Evolutionary conservation across 2,888 invertebrate genomes (phyloP).

Genomic region (Pseudoips prasinana): DNA sequence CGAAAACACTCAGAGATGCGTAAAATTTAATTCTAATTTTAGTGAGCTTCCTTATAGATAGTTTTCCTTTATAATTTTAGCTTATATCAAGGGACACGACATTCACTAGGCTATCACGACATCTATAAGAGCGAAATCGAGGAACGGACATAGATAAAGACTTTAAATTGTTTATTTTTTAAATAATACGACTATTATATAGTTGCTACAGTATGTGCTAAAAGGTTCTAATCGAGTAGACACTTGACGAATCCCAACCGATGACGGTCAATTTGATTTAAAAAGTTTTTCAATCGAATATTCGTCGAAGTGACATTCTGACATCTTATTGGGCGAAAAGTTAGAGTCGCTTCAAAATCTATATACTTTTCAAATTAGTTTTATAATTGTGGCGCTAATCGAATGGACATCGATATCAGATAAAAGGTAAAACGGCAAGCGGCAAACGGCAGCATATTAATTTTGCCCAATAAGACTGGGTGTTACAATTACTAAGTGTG

Average conservation of each 20-base stretch:
- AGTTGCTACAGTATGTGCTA: constrained; percentile 55
- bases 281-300: constrained; percentile 27
- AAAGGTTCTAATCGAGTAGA: constrained; percentile 41
- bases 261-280: constrained; percentile 24
- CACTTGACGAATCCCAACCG: constrained; percentile 32
- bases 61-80: constrained; percentile 45
- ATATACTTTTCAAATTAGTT: constrained; percentile 17
- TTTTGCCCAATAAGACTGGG: constrained; percentile 41
- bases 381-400: too few species aligned
- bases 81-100: constrained; percentile 69
- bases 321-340: constrained; percentile 32
- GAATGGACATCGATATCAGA: constrained; percentile 21
- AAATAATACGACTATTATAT: constrained; percentile 63
- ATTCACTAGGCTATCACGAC: constrained; percentile 78
- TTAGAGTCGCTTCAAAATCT: constrained; percentile 18
- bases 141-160: constrained; percentile 79
- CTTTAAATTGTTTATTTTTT: constrained; percentile 59
- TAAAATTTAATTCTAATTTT: constrained; percentile 49
- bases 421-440: constrained; percentile 10
- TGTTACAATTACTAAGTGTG: constrained; percentile 31
- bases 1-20: constrained; percentile 61
- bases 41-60: constrained; percentile 69
- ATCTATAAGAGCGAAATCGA: constrained; percentile 79
- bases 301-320: constrained; percentile 22
- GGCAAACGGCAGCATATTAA: too few species aligned